A percentile compares a stretch with the other conserved stretches of the same genome.
These are phyloP conservation scores for Panzeria rudis DNA, from an alignment of 2,888 invertebrate species.

Conservation along the genomic window DNA sequence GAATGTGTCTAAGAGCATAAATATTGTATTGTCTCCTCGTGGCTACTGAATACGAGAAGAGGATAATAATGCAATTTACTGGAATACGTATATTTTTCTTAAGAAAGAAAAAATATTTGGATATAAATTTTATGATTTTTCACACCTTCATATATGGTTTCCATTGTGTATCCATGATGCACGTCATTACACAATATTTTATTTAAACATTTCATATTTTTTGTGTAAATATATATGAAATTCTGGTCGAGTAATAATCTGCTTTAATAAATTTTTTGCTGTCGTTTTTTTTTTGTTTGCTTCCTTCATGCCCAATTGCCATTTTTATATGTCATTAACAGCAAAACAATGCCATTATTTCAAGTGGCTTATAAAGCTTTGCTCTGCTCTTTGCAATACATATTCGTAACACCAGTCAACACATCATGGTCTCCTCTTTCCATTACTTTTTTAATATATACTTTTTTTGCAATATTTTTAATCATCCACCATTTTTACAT, in stretches of 20 bases:
- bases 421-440: slow-evolving; percentile 47
- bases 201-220: slow-evolving; percentile 67
- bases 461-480: slow-evolving; percentile 44
- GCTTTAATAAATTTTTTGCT: slow-evolving; percentile 37
- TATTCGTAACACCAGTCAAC: slow-evolving; percentile 19
- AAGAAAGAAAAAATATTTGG: slow-evolving; percentile 76
- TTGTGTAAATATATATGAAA: slow-evolving; percentile 27
- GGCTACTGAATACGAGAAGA: not conserved
- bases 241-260: slow-evolving; percentile 6
- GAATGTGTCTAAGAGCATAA: slow-evolving; percentile 15
- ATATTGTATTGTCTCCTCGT: slow-evolving; percentile 14
- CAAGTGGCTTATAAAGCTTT: slow-evolving; percentile 70
- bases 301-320: slow-evolving; percentile 67
- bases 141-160: slow-evolving; percentile 77
- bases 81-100: not conserved
- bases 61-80: slow-evolving; percentile 72
- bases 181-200: slow-evolving; percentile 68
- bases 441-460: slow-evolving; percentile 16
- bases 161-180: slow-evolving; percentile 41
- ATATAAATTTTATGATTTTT: slow-evolving; percentile 80
- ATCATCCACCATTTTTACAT: slow-evolving; percentile 69
- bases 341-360: slow-evolving; percentile 70
- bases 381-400: slow-evolving; percentile 12
- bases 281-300: slow-evolving; percentile 15
- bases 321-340: slow-evolving; percentile 72